Evolutionary conservation across 2,113 vertebrate genomes (phyloP), one percentile per base, ranked within the genome.

Genomic region (Pachyramphus minor): DNA sequence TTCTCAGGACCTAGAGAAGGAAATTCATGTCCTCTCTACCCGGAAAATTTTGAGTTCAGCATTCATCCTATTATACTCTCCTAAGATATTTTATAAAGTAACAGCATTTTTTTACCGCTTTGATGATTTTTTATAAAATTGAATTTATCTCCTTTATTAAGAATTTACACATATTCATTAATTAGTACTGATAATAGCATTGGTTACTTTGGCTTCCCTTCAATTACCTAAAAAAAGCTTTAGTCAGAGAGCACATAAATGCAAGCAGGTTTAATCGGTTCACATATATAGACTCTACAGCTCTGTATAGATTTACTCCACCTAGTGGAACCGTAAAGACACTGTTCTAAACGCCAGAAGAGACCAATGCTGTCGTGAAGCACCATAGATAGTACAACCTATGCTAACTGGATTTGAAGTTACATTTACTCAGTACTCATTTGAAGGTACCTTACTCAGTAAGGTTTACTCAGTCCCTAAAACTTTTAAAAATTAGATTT

Each of bases 331-430:
- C 11, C 18, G 20, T 39, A 30, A 53, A 59, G 45, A 69, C 30
- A 85, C 30, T 83, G 8, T n/a, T 88, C 55, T 55, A 25, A 74
- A 84, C 23, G 1, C 11, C n/a, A 50, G 59, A 64, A 78, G 68
- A 92, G 20, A 37, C 37, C 42, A 33, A 33, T 84, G 42, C 20
- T 63, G 11, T 64, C 52, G 30, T 41, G 24, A 59, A 33, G n/a
- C 20, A 17, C 16, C 14, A 8, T 2, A 18, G 22, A 1, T 17
- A 12, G 4, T 23, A 23, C 5, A 41, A n/a, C 4, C 15, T 44
- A 9, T 23, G 12, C 17, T 49, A 31, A 31, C 19, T 37, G 30
- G 12, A 24, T 80, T 18, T 52, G 35, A 59, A 64, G 9, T 24
- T 28, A 37, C 8, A 20, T 81, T 84, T 84, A 42, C 33, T 55